Base-by-base conservation (phyloP, 2,113 vertebrate species). In the Xiphophorus couchianus region DNA sequence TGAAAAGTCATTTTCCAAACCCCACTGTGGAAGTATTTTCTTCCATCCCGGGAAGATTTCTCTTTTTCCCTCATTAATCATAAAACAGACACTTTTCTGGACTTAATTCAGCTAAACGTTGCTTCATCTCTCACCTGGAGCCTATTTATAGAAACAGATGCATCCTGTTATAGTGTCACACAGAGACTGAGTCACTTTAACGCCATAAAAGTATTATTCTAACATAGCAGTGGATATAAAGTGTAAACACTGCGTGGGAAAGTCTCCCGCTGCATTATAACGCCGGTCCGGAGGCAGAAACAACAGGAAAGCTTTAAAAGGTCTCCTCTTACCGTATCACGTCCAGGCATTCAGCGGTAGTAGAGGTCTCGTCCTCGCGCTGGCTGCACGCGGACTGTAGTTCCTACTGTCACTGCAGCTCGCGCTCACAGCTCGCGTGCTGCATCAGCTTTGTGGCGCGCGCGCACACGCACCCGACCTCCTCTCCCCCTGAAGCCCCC, bases 371-470 rank as follows among this genome's bases (percentile, higher is more conserved):
- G 22, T 67, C 44, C 79, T 89, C 75, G 82, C 85, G 82, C 78
- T 72, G 74, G 44, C 79, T 87, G 81, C 87, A 81, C 82, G 81
- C 81, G 68, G 87, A 69, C 62, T 84, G 83, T 64, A 81, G 83
- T 73, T 77, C 85, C 72, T 74, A 77, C 85, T 48, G 81, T 72
- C 74, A 65, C 65, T 42, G 71, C 84, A 44, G 70, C 28, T 28
- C 76, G 69, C 76, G 22, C 68, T 69, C 62, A 9, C 69, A 28
- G 28, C 79, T 30, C 81, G n/a, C 79, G 33, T 54, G 33, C 74
- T 69, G 71, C 81, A 58, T 60, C 67, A 81, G 83, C 66, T 33
- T 8, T 58, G 51, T n/a, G 25, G 51, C 66, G 81, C 72, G 22
- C 64, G 51, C 73, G 19, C 64, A 51, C 83, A 14, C 71, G 9